Percentiles rank a stretch among this genome's conserved stretches.
Evolutionary conservation across 2,797 vertebrate species (phyloP).

Genomic region (Mus caroli): DNA sequence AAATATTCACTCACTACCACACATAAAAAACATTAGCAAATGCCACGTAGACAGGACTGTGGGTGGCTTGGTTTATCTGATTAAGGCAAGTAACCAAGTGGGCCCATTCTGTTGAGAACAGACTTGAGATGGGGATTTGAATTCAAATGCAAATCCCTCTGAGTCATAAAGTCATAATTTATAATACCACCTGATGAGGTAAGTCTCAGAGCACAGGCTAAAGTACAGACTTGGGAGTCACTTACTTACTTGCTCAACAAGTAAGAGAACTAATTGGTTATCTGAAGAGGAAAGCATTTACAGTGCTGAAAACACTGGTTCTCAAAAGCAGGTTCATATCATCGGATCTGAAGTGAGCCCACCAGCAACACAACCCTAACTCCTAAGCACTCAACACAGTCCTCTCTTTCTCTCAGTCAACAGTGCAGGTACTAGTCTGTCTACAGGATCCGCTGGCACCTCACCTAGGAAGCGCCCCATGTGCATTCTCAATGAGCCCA

Average conservation of each 20-base stretch:
- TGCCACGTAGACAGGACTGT: not conserved
- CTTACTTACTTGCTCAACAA: not conserved
- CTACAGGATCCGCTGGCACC: not conserved
- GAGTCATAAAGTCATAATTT: not conserved
- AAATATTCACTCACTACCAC: not conserved
- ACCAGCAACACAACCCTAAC: not conserved
- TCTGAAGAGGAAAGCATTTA: conserved; percentile 1
- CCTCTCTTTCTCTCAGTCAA: too few species aligned
- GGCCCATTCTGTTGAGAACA: not conserved
- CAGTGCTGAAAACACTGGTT: not conserved
- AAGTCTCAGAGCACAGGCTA: not conserved
- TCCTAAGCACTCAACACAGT: not conserved
- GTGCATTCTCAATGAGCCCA: not conserved
- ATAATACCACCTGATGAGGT: not conserved
- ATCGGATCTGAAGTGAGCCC: not conserved
- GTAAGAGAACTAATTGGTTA: conserved; percentile 15
- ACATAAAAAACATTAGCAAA: not conserved
- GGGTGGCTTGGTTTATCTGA: not conserved
- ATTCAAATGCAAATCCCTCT: not conserved
- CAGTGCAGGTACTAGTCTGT: not conserved
- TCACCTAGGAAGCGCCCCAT: not conserved
- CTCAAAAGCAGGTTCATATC: not conserved
- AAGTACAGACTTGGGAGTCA: not conserved
- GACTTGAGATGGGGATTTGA: not conserved
- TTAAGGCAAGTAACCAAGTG: not conserved